Evolutionary conservation across 2,797 vertebrate species (phyloP), one percentile per base, ranked within the genome.

Genomic region (Tenualosa ilisha): DNA sequence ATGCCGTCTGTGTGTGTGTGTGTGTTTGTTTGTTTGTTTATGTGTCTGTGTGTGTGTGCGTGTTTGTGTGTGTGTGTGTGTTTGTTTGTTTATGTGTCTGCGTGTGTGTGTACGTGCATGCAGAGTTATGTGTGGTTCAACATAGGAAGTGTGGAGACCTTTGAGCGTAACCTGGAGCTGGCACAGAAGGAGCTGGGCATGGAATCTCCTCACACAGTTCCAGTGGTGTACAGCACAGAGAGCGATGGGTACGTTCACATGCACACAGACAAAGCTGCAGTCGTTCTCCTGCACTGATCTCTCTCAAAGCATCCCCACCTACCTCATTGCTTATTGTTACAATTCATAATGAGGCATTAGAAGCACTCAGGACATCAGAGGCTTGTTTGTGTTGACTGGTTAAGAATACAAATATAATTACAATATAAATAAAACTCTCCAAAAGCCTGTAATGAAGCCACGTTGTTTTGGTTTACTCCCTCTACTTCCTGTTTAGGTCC

Each of bases 91-190:
- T 72, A 31, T 17, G 68, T 72, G 31, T 72, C 3, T 72, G 68
- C 17, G 3, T 40, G 31, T 40, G 31, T 72, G 31, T 40, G 68
- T 72, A 7, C 37, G 37, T 40, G 24, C 81, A 2, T 43, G 9
- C 88, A 95, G 95, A 92, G 85, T 84, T 91, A 89, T 0, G 88
- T 93, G 15, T 95, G 94, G 94, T 94, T 95, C 88, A 93, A 90
- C 88, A 93, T 94, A 0, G 93, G 95, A 31, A 93, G 94, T 0
- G 92, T 95, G 54, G 94, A 94, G 51, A 91, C 91, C 0, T 95
- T 95, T 53, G 95, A 95, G 85, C 87, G 87, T 26, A 95, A 94
- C 82, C 86, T 95, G 84, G 93, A 93, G 82, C 83, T 86, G 5
- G 92, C 90, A 6, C 93, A 94, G 40, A 89, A 87, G 84, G 94